Base-by-base conservation (phyloP, 2,113 vertebrate species). In the Oplegnathus fasciatus region DNA sequence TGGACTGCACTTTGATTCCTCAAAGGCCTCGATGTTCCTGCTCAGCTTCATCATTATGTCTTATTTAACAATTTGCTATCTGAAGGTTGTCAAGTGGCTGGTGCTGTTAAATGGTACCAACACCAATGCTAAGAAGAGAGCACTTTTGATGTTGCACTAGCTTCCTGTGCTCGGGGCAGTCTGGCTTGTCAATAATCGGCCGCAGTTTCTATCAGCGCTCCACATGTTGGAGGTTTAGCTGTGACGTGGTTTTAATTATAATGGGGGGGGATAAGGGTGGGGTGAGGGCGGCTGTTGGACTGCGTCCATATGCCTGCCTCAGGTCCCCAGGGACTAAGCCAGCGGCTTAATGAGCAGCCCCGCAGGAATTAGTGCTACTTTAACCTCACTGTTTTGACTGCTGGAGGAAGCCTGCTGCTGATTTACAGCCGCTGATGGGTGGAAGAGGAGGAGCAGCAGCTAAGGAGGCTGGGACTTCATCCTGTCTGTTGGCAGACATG, bases 271-370 rank as follows among this genome's bases (percentile, higher is more conserved):
- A 6, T 57, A 15, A 26, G 40, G 61, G 60, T 9, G 44, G 50
- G 18, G 24, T 20, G 57, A 17, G 74, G 50, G 60, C 1, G 48
- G 64, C 18, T 64, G 64, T 64, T 80, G 77, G 82, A 68, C 50
- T 82, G 30, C 5, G 17, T 73, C 77, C 90, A 89, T 86, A 89
- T 89, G 89, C 62, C 42, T 30, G n/a, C 77, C 76, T 52, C 0
- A 24, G 52, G 83, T 73, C 88, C 75, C 66, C 28, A 46, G 40
- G 80, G 88, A 65, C 79, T 90, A 44, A 86, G 71, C 85, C 62
- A 81, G 75, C n/a, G n/a, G 82, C 85, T 90, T 92, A 89, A 91
- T 89, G 80, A 92, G 86, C 78, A 83, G 82, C 83, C 85, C 54
- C 58, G 10, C 44, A 69, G 86, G 91, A 89, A 73, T 91, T 87